These are phyloP conservation scores for Bombus waltoni DNA, from an alignment of 1,140 invertebrate species.

Conservation along the genomic window DNA sequence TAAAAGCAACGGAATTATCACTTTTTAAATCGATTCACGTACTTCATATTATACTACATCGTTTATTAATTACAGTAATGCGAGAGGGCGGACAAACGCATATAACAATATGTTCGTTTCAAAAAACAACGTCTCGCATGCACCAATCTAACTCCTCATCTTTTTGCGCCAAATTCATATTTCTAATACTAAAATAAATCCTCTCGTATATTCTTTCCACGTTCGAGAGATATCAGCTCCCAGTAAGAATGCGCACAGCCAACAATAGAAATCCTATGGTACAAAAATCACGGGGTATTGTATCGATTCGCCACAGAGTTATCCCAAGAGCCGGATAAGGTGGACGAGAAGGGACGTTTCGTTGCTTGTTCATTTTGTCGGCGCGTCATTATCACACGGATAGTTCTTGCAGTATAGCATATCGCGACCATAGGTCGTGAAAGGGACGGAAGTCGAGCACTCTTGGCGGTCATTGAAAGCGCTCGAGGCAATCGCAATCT, in stretches of 20 bases:
- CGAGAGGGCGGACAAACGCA: not conserved
- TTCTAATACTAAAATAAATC: not conserved
- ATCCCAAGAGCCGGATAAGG: too few species aligned
- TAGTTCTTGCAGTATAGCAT: not conserved
- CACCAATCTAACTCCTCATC: not conserved
- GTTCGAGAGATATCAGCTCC: not conserved
- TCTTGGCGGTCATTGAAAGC: constrained; percentile 64
- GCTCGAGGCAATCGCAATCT: constrained; percentile 58
- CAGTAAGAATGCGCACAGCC: not conserved
- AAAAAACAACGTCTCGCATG: too few species aligned
- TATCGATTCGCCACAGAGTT: not conserved
- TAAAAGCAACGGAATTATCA: not conserved
- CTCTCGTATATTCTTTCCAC: not conserved
- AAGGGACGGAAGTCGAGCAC: constrained; percentile 65
- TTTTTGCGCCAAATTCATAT: not conserved
- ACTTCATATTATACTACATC: not conserved
- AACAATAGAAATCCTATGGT: not conserved
- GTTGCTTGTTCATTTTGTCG: not conserved
- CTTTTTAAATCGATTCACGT: not conserved
- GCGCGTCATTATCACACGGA: constrained; percentile 24
- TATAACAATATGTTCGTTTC: too few species aligned
- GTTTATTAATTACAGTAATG: not conserved
- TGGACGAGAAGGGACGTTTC: not conserved
- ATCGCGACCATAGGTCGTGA: constrained; percentile 47
- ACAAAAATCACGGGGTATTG: not conserved